Evolutionary conservation across 2,113 vertebrate genomes (phyloP).

Genomic region (Actinemys pallida): DNA sequence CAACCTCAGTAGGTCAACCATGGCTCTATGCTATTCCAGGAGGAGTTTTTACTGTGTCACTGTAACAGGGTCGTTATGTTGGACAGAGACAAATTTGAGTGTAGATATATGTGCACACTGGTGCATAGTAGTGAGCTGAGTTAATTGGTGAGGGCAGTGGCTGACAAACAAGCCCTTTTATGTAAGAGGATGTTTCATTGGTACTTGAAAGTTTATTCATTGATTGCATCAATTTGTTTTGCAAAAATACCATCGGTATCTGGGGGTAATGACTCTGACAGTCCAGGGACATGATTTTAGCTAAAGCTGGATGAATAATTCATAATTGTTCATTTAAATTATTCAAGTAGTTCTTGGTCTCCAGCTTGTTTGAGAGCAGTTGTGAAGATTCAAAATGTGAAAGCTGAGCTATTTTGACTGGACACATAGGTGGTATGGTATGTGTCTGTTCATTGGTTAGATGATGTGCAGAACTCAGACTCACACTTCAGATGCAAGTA

Average conservation of each 20-base stretch:
- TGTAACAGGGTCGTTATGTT: background rate
- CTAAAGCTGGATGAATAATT: background rate
- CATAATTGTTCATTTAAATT: background rate
- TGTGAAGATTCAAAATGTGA: background rate
- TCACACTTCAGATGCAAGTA: background rate
- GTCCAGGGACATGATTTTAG: background rate
- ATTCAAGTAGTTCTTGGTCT: background rate
- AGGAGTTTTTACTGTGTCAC: background rate
- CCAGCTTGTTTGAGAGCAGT: background rate
- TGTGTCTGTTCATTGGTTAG: background rate
- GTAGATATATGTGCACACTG: background rate
- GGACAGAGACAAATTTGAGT: background rate
- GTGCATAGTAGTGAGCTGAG: background rate
- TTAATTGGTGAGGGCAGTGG: background rate
- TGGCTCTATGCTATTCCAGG: background rate
- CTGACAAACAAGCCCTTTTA: background rate
- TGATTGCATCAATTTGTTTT: background rate
- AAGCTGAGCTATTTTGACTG: background rate
- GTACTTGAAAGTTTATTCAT: background rate
- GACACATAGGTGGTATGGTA: background rate
- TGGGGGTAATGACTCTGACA: background rate
- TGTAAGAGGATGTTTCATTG: background rate
- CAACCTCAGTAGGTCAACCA: background rate
- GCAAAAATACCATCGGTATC: fast-evolving
- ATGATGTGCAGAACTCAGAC: background rate